Base-by-base conservation (phyloP, 2,888 invertebrate species). In the Coenonympha arcania region DNA sequence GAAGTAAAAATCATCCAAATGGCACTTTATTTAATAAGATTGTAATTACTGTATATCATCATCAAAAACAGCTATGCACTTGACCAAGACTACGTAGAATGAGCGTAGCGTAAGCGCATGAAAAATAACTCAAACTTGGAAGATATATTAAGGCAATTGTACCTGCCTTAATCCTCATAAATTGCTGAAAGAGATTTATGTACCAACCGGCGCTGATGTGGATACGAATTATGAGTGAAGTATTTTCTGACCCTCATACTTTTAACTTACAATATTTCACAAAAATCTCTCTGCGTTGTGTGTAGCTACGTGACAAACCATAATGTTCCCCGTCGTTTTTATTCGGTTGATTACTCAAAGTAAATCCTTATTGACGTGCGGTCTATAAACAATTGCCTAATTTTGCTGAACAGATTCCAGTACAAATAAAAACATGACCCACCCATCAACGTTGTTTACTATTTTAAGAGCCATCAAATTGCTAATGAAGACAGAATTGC, bases 361-460 rank as follows among this genome's bases (percentile, higher is more conserved):
- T 40, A 40, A 28, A 40, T 16, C 28, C 40, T 40, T 40, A 40
- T 40, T 28, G 9, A 3, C n/a, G 26, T 40, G n/a, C 6, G 13
- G 18, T 16, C 8, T n/a, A n/a, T 15, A 18, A 15, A 28, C 40
- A 40, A 28, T 40, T 37, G 22, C 37, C 37, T 37, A 16, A 16
- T 18, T 40, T 18, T n/a, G 18, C 13, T 28, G 18, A 26, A 15
- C n/a, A 6, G 11, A 28, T 9, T 16, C 28, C 28, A 28, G 28
- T 8, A 28, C n/a, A 40, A 40, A 26, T 20, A n/a, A 37, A 37
- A 22, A 11, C n/a, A 19, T 20, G 20, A 6, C 8, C 5, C 8
- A n/a, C n/a, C n/a, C n/a, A n/a, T n/a, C n/a, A n/a, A n/a, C n/a
- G n/a, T n/a, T n/a, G n/a, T n/a, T n/a, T n/a, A n/a, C n/a, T n/a